A percentile compares a stretch with the other conserved stretches of the same genome.
Conservation (phyloP, 2,888 invertebrate genomes). For the Acheta domesticus region DNA sequence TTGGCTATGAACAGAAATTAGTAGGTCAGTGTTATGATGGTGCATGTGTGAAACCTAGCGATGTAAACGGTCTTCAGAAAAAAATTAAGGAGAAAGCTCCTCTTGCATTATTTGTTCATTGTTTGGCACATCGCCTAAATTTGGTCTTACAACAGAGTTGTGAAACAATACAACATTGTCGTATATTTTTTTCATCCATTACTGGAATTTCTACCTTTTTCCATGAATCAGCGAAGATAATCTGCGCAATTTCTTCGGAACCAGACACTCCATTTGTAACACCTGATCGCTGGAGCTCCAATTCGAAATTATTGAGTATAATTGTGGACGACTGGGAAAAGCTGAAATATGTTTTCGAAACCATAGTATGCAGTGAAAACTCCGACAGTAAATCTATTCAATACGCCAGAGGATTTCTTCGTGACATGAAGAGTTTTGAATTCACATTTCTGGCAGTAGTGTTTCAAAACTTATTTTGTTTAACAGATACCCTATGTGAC, state of each 20-base stretch:
- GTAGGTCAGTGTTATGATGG: conserved; percentile 37
- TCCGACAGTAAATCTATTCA: conserved; percentile 37
- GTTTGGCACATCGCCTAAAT: conserved; percentile 38
- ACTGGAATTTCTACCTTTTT: conserved; percentile 38
- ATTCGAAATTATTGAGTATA: too few relatives aligned
- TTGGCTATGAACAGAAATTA: too few relatives aligned
- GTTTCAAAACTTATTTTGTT: conserved; percentile 38
- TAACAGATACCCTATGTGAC: conserved; percentile 22
- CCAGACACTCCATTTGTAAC: too few relatives aligned
- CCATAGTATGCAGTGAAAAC: conserved; percentile 27
- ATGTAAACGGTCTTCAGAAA: conserved; percentile 21
- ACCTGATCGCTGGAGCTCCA: too few relatives aligned
- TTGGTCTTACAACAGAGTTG: conserved; percentile 37
- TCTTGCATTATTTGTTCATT: conserved; percentile 36
- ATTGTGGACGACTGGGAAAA: too few relatives aligned
- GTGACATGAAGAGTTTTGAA: conserved; percentile 38
- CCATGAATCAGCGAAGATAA: conserved; percentile 36
- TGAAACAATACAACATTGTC: conserved; percentile 34
- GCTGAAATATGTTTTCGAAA: not conserved
- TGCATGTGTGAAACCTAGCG: conserved; percentile 36
- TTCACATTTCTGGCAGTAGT: conserved; percentile 38
- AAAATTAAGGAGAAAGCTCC: conserved; percentile 37
- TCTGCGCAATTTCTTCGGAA: conserved; percentile 20
- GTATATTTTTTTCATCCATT: conserved; percentile 39
- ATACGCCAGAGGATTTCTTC: conserved; percentile 36